Evolutionary conservation across 2,113 vertebrate genomes (phyloP).

Genomic region (Pterocles burchelli): DNA sequence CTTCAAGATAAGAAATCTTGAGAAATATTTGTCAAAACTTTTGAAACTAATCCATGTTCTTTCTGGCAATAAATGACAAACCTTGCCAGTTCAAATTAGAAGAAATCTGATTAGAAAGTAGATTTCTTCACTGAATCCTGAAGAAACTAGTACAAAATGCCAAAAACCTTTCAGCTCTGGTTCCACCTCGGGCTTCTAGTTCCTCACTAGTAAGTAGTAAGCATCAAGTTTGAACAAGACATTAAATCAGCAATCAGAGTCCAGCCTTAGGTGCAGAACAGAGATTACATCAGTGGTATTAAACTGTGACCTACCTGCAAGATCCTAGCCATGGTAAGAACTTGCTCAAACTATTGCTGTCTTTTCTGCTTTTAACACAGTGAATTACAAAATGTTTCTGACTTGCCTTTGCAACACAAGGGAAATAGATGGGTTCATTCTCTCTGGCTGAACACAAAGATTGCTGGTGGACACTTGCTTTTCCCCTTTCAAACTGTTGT

Average conservation of each 20-base stretch:
- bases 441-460: neutral
- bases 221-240: neutral
- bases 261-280: neutral
- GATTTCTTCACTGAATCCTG: neutral
- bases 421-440: neutral
- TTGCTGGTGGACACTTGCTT: neutral
- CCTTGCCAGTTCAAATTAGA: neutral
- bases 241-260: neutral
- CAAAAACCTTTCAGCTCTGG: neutral
- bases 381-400: neutral
- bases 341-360: neutral
- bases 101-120: neutral
- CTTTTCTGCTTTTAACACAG: neutral
- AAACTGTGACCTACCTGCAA: slow-evolving; percentile 16
- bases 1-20: neutral
- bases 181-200: neutral
- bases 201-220: neutral
- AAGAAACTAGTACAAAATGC: neutral
- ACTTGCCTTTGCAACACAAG: neutral
- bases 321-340: neutral
- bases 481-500: neutral
- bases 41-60: neutral
- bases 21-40: neutral
- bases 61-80: neutral
- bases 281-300: neutral